These are phyloP conservation scores for Phrynosoma blainvillii DNA, from an alignment of 2,113 vertebrate genomes.

Conservation along the genomic window DNA sequence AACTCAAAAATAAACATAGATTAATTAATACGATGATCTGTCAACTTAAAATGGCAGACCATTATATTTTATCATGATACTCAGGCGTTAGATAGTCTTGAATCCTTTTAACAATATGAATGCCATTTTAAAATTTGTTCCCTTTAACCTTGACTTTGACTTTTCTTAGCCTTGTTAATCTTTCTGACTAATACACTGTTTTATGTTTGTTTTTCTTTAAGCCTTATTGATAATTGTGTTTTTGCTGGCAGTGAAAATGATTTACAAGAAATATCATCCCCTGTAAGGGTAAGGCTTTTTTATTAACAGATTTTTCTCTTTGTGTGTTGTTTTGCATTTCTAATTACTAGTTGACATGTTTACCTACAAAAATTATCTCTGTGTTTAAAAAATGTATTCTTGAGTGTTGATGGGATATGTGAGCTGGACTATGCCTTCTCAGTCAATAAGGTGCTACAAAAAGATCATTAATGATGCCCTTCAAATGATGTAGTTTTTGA, in stretches of 20 bases:
- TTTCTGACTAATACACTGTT: neutral
- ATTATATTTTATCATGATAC: neutral
- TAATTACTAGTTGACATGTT: neutral
- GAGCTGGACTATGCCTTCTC: neutral
- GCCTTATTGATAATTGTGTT: neutral
- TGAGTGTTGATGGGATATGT: no score
- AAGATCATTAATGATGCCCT: neutral
- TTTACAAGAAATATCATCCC: neutral
- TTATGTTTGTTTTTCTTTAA: neutral
- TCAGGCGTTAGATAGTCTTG: neutral
- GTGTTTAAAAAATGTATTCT: neutral
- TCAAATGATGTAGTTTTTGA: neutral
- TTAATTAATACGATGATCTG: neutral
- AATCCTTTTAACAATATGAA: neutral
- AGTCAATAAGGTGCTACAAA: neutral
- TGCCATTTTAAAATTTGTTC: neutral
- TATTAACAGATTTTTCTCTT: neutral
- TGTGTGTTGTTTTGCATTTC: neutral
- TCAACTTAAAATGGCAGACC: neutral
- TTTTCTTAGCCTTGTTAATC: neutral
- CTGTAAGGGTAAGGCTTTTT: neutral
- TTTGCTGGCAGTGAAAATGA: slow-evolving; percentile 5
- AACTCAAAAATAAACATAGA: neutral
- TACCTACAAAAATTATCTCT: neutral
- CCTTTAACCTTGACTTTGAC: neutral